Percentiles rank a stretch among this genome's conserved stretches.
These are phyloP conservation scores for Martes martes DNA, from an alignment of 2,113 vertebrate species.

Conservation along the genomic window DNA sequence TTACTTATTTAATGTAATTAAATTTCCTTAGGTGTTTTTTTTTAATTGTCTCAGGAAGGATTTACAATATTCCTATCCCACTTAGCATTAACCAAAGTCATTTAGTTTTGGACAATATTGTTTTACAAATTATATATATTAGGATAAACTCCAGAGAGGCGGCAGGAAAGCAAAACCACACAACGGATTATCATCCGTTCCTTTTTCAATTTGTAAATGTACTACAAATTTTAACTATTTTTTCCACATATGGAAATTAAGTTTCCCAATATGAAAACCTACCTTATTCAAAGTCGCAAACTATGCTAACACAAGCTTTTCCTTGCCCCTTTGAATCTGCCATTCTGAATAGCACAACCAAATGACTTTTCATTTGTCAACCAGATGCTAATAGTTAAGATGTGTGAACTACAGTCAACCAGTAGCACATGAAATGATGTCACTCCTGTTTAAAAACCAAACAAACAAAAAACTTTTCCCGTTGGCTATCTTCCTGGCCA, in stretches of 20 bases:
- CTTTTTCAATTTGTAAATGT: neutral
- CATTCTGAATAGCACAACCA: neutral
- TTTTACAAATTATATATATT: neutral
- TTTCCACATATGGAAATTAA: neutral
- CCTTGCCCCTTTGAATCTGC: neutral
- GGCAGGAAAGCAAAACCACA: neutral
- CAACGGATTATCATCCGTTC: neutral
- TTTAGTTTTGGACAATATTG: neutral
- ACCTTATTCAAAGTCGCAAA: neutral
- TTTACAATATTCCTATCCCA: neutral
- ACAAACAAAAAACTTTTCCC: neutral
- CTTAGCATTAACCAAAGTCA: neutral
- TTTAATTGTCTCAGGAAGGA: neutral
- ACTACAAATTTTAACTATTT: neutral
- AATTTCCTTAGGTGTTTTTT: neutral
- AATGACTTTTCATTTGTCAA: neutral
- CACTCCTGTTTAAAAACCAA: neutral
- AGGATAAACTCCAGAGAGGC: neutral
- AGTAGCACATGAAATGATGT: neutral
- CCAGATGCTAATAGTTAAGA: neutral
- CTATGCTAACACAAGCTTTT: neutral
- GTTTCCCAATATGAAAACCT: neutral
- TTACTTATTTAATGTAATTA: slow-evolving; percentile 22
- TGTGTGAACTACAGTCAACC: neutral
- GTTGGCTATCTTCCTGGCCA: neutral